Base-by-base conservation (phyloP, 2,888 invertebrate genomes). In the Suillia variegata region DNA sequence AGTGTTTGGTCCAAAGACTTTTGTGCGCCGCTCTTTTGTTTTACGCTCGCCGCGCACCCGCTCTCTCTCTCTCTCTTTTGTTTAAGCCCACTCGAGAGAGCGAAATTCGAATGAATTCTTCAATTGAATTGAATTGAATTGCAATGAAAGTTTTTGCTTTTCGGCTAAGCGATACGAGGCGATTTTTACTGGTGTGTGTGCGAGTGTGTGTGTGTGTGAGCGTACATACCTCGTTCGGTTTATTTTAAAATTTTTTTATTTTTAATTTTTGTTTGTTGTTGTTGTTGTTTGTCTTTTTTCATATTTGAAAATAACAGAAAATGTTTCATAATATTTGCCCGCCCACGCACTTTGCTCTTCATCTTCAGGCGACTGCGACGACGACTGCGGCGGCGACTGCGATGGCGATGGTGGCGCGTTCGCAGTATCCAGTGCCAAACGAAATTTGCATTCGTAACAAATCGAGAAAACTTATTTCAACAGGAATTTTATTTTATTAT, bases 261-360 rank as follows among this genome's bases (percentile, higher is more conserved):
- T n/a, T n/a, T n/a, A n/a, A n/a, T n/a, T n/a, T n/a, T n/a, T n/a
- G n/a, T n/a, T n/a, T n/a, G n/a, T n/a, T n/a, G n/a, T n/a, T n/a
- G n/a, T n/a, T n/a, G n/a, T n/a, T n/a, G n/a, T n/a, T n/a, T n/a
- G n/a, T n/a, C n/a, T n/a, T n/a, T n/a, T n/a, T n/a, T n/a, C n/a
- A n/a, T n/a, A n/a, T n/a, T n/a, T n/a, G n/a, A n/a, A n/a, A 49
- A 49, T 24, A 49, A 56, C 33, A 18, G 17, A 56, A 49, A 56
- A 31, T 49, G 56, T 56, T 56, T 56, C 56, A 56, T 56, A 56
- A 56, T 50, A 56, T 56, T 50, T n/a, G n/a, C 12, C 26, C 34
- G 38, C 56, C 56, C 56, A 72, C 61, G 47, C 66, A 73, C 65
- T 68, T 63, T 70, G 70, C 71, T 74, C 74, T 70, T 72, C 67